Evolutionary conservation across 2,113 vertebrate species (phyloP), one percentile per base, ranked within the genome.

Genomic region (Mormyrus iriodes): DNA sequence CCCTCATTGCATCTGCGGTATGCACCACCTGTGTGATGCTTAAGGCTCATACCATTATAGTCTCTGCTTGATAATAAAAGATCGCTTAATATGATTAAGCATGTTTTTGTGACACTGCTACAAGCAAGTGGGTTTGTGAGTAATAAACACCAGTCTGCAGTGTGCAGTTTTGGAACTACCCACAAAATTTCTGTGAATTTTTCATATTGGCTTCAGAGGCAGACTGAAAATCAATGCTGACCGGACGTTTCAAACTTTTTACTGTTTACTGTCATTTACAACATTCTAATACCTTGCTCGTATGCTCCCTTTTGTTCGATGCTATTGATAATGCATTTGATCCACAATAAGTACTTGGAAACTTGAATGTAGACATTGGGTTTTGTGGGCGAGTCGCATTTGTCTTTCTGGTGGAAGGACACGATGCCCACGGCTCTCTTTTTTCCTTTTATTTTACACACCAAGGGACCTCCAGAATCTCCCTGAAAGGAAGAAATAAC

Each of bases 391-490:
- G 44, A 15, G 3, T 88, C 73, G 31, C 90, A 91, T 0, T 10
- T 27, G 2, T 0, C 0, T 0, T 3, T 0, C 7, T 88, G 12
- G 9, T 8, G 9, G 31, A 90, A 92, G 5, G 89, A 89, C 44
- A 87, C 86, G 24, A 89, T 51, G 5, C 91, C 89, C 1, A 90
- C 90, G 13, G 91, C 92, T 21, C 39, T 90, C 1, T 88, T 82
- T 0, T n/a, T n/a, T n/a, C n/a, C n/a, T n/a, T n/a, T n/a, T n/a
- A n/a, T n/a, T n/a, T 92, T 55, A 49, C 92, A 93, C 89, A 93
- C 91, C 91, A 93, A 44, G 44, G 91, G 92, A 35, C 92, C 91
- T 12, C 92, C 92, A 31, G 91, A 93, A 88, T 93, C 92, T 13
- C 92, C 92, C 92, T 93, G 90, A 3, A 83, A 91, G 1, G 4